Base-by-base conservation (phyloP, 2,797 vertebrate genomes). In the Premnoplex brunnescens region DNA sequence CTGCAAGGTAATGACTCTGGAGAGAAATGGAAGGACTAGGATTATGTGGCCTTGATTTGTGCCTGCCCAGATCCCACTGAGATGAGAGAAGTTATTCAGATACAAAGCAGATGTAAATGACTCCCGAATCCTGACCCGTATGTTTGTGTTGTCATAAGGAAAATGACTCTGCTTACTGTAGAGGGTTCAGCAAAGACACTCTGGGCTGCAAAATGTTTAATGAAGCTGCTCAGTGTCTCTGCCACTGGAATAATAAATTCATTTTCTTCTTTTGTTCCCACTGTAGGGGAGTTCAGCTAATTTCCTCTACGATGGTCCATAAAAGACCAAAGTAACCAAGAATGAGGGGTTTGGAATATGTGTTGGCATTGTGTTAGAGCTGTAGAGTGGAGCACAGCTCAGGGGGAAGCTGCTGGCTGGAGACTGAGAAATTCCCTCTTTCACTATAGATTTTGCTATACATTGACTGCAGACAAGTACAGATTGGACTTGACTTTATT, bases 201-300 rank as follows among this genome's bases (percentile, higher is more conserved):
- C 0, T 1, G 48, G 86, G 48, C 84, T 94, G 79, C 66, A 69
- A 36, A 85, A 82, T 74, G 67, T 85, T 91, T 88, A 95, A 91
- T 76, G 67, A 85, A 96, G 82, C 92, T 83, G 24, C 49, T 95
- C 77, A 23, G 22, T 48, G 28, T 87, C 82, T 85, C 62, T 83
- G 58, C 67, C 52, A 11, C 49, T 76, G 51, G 64, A 89, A 80
- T 77, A 62, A 82, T 41, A 75, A 88, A 69, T 89, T 41, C 2
- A 28, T 95, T 91, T 89, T 75, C 60, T 68, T 74, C 34, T 63
- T 89, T 82, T 72, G 67, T 88, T 95, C 58, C 60, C 59, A 23
- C 43, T 59, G 44, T 27, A 44, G 62, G 71, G 64, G 93, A 77
- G 58, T 91, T 93, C 64, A 87, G 44, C 74, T 95, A 60, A 79